These are phyloP conservation scores for Odontomyia ornata DNA, from an alignment of 2,888 invertebrate species.

Conservation along the genomic window DNA sequence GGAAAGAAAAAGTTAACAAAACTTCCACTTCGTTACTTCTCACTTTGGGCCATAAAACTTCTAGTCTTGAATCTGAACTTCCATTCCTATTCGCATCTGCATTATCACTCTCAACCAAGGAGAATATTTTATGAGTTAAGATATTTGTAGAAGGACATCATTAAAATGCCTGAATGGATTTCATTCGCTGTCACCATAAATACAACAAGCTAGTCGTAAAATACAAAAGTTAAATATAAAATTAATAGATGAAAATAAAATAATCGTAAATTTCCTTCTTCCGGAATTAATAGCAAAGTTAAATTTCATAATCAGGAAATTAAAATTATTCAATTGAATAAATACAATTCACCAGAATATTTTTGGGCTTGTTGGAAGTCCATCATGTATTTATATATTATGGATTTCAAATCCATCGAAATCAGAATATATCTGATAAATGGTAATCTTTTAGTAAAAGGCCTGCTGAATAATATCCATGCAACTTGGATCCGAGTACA, in stretches of 20 bases:
- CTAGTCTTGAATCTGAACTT: background rate
- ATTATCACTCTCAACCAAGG: background rate
- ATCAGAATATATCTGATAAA: too few species aligned
- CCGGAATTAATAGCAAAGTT: background rate
- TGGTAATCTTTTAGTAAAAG: too few species aligned
- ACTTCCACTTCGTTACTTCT: background rate
- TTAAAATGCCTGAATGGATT: conserved; percentile 39
- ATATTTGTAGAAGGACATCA: conserved; percentile 35
- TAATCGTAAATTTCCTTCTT: background rate
- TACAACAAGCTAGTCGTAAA: background rate
- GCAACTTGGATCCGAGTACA: too few species aligned
- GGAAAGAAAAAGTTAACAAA: background rate
- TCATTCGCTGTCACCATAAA: conserved; percentile 30
- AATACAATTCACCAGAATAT: too few species aligned
- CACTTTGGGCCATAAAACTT: background rate
- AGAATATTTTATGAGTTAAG: background rate
- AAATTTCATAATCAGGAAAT: background rate
- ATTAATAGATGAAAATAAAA: background rate
- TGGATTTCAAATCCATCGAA: too few species aligned
- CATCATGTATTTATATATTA: too few species aligned
- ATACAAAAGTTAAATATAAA: background rate
- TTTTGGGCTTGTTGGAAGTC: background rate
- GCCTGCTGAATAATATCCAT: too few species aligned
- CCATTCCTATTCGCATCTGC: background rate
- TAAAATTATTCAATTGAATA: background rate